Base-by-base conservation (phyloP, 2,797 vertebrate species). In the Sandelia bainsii region DNA sequence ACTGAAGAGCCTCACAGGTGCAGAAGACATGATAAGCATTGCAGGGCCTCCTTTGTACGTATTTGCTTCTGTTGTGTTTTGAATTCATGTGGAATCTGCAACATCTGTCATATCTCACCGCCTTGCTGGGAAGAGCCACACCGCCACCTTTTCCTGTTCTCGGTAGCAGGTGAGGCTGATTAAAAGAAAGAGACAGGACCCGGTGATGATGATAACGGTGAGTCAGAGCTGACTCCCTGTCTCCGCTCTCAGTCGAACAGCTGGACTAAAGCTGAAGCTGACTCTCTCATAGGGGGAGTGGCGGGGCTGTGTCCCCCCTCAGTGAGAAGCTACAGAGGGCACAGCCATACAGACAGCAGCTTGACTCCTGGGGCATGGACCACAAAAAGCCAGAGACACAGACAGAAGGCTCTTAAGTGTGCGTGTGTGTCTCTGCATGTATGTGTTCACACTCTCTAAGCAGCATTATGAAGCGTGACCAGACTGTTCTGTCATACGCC, bases 401-500 rank as follows among this genome's bases (percentile, higher is more conserved):
- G 80, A 87, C 89, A 86, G 80, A 80, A 78, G 88, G 78, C 80
- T 72, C 71, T 65, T 80, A 59, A 72, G 63, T 73, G 52, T 61
- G 51, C 74, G 61, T 72, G 62, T 69, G 70, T 54, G 32, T 56
- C 16, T 72, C 58, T 75, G 78, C 42, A 54, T 84, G 82, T 81
- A 84, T 84, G 87, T 78, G 79, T 75, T 88, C 83, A 79, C 80
- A 83, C 82, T 81, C 75, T 84, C 82, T 79, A 79, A 86, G 78
- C 87, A 87, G 85, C 54, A 72, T 91, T 86, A 81, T 89, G 91
- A 90, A 91, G 89, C 83, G 78, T 93, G 89, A 92, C 91, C 89
- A 92, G 88, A 91, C 88, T 90, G 88, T 86, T 90, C 89, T 92
- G 87, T 93, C 88, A 91, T 84, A 90, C 89, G 63, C 91, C 91